Conservation (phyloP, 23 tunicate species). For the Trididemnum clinides region DNA sequence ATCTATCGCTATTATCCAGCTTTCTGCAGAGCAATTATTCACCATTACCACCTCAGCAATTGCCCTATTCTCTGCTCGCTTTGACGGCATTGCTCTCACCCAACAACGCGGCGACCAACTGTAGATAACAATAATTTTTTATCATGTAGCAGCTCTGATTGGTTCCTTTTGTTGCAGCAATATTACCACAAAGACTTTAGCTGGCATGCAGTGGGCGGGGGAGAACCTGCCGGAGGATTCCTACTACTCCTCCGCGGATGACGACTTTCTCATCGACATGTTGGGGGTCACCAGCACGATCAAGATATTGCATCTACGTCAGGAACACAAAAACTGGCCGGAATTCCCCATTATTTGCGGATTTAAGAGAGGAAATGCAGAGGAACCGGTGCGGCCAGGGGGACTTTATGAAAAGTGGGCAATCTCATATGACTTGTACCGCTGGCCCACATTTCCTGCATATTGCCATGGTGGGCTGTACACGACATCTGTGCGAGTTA, state of each 20-base stretch:
- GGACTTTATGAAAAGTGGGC: constrained; percentile 4
- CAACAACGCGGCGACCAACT: no score
- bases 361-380: constrained; percentile 32
- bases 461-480: constrained; percentile 25
- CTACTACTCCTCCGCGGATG: constrained; percentile 49
- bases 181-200: constrained; percentile 31
- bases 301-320: not conserved
- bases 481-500: constrained; percentile 15
- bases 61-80: no score
- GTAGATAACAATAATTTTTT: no score
- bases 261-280: constrained; percentile 39
- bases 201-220: constrained; percentile 63
- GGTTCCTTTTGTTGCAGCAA: constrained; percentile 29
- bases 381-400: constrained; percentile 37
- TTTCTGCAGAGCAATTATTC: no score
- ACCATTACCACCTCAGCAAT: no score
- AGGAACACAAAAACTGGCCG: constrained; percentile 24
- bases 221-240: constrained; percentile 25
- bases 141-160: no score
- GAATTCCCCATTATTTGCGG: constrained; percentile 64
- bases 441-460: not conserved
- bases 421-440: not conserved
- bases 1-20: no score
- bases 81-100: no score
- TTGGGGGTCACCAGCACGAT: not conserved